A percentile compares a stretch with the other conserved stretches of the same genome.
Conservation (phyloP, 2,113 vertebrate genomes). For the Ammodytes dubius region DNA sequence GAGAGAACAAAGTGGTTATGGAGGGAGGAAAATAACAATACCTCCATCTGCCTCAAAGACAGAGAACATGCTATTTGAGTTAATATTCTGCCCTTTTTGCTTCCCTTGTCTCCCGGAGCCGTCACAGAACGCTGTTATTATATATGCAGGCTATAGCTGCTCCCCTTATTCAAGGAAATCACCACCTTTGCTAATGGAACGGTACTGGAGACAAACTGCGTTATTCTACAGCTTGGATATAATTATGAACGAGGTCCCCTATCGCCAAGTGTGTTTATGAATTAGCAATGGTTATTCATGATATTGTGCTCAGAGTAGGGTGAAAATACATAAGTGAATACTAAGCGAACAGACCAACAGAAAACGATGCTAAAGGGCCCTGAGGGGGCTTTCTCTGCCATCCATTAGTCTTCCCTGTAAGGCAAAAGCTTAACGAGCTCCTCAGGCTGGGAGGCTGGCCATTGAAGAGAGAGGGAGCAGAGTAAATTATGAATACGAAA, state of each 20-base stretch:
- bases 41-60: conserved; percentile 61
- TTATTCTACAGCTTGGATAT: conserved; percentile 67
- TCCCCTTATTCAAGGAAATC: conserved; percentile 74
- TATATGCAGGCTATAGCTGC: conserved; percentile 66
- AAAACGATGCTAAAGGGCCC: conserved; percentile 80
- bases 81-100: conserved; percentile 62
- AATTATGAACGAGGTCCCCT: conserved; percentile 76
- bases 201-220: conserved; percentile 61
- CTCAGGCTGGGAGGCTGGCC: conserved; percentile 70
- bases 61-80: conserved; percentile 57
- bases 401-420: conserved; percentile 82
- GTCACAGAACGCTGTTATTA: conserved; percentile 63
- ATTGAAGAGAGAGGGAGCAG: conserved; percentile 56
- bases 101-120: conserved; percentile 41
- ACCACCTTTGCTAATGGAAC: conserved; percentile 76
- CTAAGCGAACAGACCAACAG: conserved; percentile 80
- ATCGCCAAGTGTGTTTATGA: conserved; percentile 80
- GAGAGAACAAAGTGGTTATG: neutral
- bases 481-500: conserved; percentile 66
- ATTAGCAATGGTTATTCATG: conserved; percentile 82
- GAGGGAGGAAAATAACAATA: conserved; percentile 64
- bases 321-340: conserved; percentile 83
- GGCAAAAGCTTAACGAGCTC: conserved; percentile 81
- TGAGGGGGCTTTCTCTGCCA: conserved; percentile 78
- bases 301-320: conserved; percentile 78